Conservation (phyloP, 2,888 invertebrate species). For the Idaea aversata region DNA sequence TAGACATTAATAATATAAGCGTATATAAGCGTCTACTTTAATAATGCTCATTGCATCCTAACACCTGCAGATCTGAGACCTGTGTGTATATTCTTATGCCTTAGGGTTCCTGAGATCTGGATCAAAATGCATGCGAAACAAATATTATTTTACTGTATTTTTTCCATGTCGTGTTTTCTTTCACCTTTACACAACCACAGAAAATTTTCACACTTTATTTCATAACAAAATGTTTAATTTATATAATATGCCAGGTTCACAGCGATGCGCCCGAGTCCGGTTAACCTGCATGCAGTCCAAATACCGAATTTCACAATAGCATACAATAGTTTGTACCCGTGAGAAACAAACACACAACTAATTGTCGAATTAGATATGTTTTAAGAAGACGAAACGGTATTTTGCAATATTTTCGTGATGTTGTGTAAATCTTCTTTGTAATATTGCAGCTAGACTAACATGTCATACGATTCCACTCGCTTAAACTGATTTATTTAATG, state of each 20-base stretch:
- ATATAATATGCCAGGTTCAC: not conserved
- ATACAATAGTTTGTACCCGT: constrained; percentile 22
- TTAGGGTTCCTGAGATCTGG: too few species aligned
- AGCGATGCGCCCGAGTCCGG: constrained; percentile 5
- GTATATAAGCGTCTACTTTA: too few species aligned
- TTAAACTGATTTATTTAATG: too few species aligned
- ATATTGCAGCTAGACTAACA: not conserved
- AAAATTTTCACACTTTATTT: not conserved
- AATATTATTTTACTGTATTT: too few species aligned
- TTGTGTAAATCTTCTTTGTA: not conserved
- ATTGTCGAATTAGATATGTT: constrained; percentile 19
- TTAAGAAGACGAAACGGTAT: constrained; percentile 3
- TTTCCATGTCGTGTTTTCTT: too few species aligned
- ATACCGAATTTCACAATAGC: constrained; percentile 3
- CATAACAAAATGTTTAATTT: not conserved
- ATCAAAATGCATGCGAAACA: too few species aligned
- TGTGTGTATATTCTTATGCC: too few species aligned
- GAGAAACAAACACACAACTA: constrained; percentile 25
- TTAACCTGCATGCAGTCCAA: constrained; percentile 1
- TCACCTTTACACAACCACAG: too few species aligned
- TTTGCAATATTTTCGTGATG: not conserved
- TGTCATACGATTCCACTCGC: not conserved
- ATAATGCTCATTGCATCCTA: too few species aligned
- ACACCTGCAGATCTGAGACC: too few species aligned
- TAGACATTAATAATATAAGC: too few species aligned